A percentile compares a stretch with the other conserved stretches of the same genome.
These are phyloP conservation scores for Lasiurus borealis DNA, from an alignment of 2,113 vertebrate species.

Conservation along the genomic window DNA sequence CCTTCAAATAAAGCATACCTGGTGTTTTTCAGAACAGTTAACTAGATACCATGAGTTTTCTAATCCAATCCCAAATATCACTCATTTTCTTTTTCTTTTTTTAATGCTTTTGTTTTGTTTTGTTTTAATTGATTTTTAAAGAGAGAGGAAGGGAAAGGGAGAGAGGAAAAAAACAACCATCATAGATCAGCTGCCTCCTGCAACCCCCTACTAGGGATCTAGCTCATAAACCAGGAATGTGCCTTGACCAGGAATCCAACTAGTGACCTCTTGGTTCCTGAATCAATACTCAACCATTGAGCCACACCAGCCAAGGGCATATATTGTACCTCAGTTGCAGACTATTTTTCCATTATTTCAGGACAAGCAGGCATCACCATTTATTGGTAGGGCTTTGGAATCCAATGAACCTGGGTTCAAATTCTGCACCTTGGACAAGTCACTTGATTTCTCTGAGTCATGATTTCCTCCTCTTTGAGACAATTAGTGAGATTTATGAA, in stretches of 20 bases:
- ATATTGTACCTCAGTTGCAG: no score
- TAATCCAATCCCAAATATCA: slow-evolving; percentile 10
- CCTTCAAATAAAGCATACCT: neutral
- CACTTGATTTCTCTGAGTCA: neutral
- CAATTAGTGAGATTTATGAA: neutral
- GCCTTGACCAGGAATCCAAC: no score
- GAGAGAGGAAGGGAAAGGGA: no score
- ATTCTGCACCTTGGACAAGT: slow-evolving; percentile 36
- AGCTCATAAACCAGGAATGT: no score
- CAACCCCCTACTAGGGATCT: no score
- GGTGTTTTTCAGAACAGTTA: slow-evolving; percentile 4
- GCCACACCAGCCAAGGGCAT: no score
- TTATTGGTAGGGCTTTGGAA: neutral
- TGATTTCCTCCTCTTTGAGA: slow-evolving; percentile 21
- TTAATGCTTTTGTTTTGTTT: no score
- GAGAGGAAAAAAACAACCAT: no score
- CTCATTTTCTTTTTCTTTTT: neutral
- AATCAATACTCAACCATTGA: no score
- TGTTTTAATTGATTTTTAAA: no score
- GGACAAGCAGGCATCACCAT: neutral
- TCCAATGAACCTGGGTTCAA: slow-evolving; percentile 23
- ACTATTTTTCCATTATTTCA: slow-evolving; percentile 39
- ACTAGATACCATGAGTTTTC: neutral
- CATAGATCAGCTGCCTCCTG: no score
- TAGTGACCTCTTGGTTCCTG: no score